phyloP scores from a whole-genome alignment of 2,797 vertebrate species.

The Rhynchonycteris naso region DNA sequence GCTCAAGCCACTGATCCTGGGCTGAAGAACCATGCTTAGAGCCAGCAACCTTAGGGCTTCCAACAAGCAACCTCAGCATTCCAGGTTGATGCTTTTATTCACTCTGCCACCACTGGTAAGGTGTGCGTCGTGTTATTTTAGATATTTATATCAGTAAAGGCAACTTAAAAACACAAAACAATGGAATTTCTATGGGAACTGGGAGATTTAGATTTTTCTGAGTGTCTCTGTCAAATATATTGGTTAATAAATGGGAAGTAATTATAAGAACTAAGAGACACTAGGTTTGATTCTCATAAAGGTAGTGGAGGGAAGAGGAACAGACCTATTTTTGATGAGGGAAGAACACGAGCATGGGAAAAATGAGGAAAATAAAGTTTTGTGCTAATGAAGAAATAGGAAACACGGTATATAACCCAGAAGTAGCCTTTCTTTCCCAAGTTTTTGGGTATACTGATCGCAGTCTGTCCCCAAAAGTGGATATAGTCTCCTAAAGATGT shows the following conservation, averaged over 20 bases:
- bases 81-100: too few species aligned
- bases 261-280: neutral
- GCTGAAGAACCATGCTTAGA: too few species aligned
- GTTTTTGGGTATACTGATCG: neutral
- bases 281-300: neutral
- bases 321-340: neutral
- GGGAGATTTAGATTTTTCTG: neutral
- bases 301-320: neutral
- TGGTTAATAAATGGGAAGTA: neutral
- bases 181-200: neutral
- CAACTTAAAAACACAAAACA: neutral
- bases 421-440: neutral
- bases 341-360: neutral
- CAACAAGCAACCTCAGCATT: too few species aligned
- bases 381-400: neutral
- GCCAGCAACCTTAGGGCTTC: too few species aligned
- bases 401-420: neutral
- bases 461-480: neutral
- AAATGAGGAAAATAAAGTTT: neutral
- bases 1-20: too few species aligned
- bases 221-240: neutral
- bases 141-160: neutral
- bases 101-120: too few species aligned
- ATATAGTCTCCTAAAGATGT: neutral
- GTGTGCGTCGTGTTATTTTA: neutral